Base-by-base conservation (phyloP, 2,888 invertebrate genomes). In the Agrochola litura region DNA sequence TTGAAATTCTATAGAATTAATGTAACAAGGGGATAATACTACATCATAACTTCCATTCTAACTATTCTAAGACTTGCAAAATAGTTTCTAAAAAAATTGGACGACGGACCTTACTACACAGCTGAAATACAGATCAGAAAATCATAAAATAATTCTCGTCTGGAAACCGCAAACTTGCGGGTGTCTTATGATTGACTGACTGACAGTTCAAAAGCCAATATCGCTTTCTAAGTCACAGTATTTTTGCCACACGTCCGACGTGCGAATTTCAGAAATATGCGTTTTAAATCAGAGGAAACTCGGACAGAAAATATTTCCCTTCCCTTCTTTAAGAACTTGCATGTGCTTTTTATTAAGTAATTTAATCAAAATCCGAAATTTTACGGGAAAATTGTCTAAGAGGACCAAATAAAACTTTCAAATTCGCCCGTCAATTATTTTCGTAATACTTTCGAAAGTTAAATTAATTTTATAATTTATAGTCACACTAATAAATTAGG, bases 271-370 rank as follows among this genome's bases (percentile, higher is more conserved):
- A 64, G 16, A 71, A 65, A n/a, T 43, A 10, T 52, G 2, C 8
- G 30, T 56, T 69, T 41, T 16, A 30, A 56, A 58, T 37, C 9
- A 10, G 19, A 60, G 46, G 9, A 22, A 56, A 41, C 22, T 65
- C 19, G 1, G 3, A 19, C 19, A n/a, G 46, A 37, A 46, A 60
- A 69, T 54, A 58, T n/a, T 52, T 82, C 16, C 22, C 16, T 52
- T 16, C 52, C 25, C 14, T 1, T 22, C 25, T 43, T 63, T 69
- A 37, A 10, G 3, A 43, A 58, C 30, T 12, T 60, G 41, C 58
- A 72, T 72, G 52, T 22, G 37, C 6, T 54, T 22, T 49, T 70
- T 52, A n/a, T 49, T 56, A 63, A 64, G 76, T 61, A 41, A 76
- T 49, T 61, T 76, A 41, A 12, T n/a, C 30, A 22, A 41, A 30